Evolutionary conservation across 2,113 vertebrate species (phyloP).

Genomic region (Sarotherodon lohbergeri): DNA sequence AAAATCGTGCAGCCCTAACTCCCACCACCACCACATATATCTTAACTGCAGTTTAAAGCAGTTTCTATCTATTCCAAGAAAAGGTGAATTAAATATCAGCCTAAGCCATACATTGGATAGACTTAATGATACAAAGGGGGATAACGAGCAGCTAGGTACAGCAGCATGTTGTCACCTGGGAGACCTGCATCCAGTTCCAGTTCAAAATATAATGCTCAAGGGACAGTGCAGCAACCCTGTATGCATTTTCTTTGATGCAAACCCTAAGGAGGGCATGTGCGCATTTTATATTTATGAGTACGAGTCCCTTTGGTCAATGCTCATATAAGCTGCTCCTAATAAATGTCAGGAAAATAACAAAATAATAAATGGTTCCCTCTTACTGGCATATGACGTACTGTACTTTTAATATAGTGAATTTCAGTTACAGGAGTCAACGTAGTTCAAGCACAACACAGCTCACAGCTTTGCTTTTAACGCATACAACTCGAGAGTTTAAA

Average conservation of each 20-base stretch:
- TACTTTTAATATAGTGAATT: neutral
- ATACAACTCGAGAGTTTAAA: slow-evolving; percentile 17
- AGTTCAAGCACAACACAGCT: neutral
- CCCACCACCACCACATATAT: neutral
- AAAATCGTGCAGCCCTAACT: neutral
- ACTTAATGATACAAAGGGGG: neutral
- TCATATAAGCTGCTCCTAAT: neutral
- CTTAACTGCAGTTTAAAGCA: neutral
- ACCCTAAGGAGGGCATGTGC: neutral
- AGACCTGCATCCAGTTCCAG: neutral
- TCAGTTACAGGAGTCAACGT: neutral
- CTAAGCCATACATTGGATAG: neutral
- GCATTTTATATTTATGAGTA: neutral
- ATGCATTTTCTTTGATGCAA: neutral
- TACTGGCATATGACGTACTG: neutral
- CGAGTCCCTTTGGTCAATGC: neutral
- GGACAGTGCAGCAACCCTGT: neutral
- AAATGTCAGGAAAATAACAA: neutral
- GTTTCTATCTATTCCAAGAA: neutral
- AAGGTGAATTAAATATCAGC: neutral
- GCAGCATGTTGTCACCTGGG: neutral
- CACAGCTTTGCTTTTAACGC: neutral
- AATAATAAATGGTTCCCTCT: neutral
- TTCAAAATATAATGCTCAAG: neutral
- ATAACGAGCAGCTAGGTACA: neutral